Percentiles rank a stretch among this genome's conserved stretches.
Evolutionary conservation across 2,888 invertebrate genomes (phyloP).

Genomic region (Herminia tarsipennalis): DNA sequence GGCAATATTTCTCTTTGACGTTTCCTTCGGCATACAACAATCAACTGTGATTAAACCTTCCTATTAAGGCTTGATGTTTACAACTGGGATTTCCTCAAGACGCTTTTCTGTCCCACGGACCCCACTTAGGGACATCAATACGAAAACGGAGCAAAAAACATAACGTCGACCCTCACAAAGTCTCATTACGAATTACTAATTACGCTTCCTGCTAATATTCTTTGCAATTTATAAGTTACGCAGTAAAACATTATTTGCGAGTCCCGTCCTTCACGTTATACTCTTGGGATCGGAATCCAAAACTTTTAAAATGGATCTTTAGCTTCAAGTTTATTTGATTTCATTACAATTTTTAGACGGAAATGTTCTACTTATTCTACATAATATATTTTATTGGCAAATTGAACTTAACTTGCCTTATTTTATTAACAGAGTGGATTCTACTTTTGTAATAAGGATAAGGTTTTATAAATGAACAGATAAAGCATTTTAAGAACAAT

Average conservation of each 20-base stretch:
- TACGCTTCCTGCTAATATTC: conserved; percentile 17
- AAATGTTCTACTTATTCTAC: conserved; percentile 1
- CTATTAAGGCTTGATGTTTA: conserved; percentile 9
- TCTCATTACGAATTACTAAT: conserved; percentile 31
- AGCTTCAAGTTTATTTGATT: conserved; percentile 39
- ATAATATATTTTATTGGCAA: conserved; percentile 30
- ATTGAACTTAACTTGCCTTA: conserved; percentile 23
- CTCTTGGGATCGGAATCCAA: conserved; percentile 36
- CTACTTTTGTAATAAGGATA: too few relatives aligned
- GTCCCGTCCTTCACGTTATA: conserved; percentile 18
- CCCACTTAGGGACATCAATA: conserved; percentile 12
- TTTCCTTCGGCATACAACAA: not conserved
- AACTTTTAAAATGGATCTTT: conserved; percentile 38
- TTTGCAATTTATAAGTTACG: conserved; percentile 23
- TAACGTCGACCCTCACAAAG: conserved; percentile 16
- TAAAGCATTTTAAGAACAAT: too few relatives aligned
- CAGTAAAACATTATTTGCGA: conserved; percentile 36
- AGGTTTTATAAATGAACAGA: too few relatives aligned
- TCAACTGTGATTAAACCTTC: conserved; percentile 12
- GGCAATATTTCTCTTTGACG: not conserved
- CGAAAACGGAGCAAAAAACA: conserved; percentile 20
- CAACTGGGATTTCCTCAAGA: conserved; percentile 20
- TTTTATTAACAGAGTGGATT: too few relatives aligned
- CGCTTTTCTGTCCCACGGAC: conserved; percentile 3
- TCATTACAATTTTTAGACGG: conserved; percentile 31